These are phyloP conservation scores for Ephydatia muelleri DNA, from an alignment of 37 sponge, comb jelly and placozoan genomes.

Conservation along the genomic window DNA sequence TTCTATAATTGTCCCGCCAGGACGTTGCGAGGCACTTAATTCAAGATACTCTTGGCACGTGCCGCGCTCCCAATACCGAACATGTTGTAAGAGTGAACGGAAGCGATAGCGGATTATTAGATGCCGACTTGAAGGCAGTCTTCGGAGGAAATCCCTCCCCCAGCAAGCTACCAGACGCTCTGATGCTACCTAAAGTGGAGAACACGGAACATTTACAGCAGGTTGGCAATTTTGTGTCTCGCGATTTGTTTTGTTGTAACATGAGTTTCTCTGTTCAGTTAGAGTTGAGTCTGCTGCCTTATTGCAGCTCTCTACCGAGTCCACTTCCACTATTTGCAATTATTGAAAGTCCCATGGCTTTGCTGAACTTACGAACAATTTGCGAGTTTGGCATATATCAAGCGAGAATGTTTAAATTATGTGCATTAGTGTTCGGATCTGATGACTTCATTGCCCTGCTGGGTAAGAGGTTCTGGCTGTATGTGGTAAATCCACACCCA, in stretches of 20 bases:
- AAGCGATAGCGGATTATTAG: conserved; percentile 57
- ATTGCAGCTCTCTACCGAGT: neutral
- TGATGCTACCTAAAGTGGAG: conserved; percentile 91
- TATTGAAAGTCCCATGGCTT: conserved; percentile 79
- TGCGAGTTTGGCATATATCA: conserved; percentile 37
- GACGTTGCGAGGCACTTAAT: conserved; percentile 58
- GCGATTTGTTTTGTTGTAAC: neutral
- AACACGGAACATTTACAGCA: conserved; percentile 53
- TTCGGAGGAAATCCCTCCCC: neutral
- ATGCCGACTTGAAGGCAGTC: conserved; percentile 62
- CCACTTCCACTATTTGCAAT: conserved; percentile 76
- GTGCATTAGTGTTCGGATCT: conserved; percentile 76
- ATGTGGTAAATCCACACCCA: neutral
- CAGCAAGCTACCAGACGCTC: conserved; percentile 64
- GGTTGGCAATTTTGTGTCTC: conserved; percentile 30
- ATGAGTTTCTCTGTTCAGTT: conserved; percentile 9
- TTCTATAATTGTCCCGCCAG: conserved; percentile 6
- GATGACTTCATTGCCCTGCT: conserved; percentile 83
- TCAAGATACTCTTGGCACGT: conserved; percentile 37
- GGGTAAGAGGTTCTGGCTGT: no score
- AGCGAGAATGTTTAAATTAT: conserved; percentile 18
- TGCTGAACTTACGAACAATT: conserved; percentile 75
- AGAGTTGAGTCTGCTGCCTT: conserved; percentile 30
- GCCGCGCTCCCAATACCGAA: conserved; percentile 36
- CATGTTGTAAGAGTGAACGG: conserved; percentile 80